Base-by-base conservation (phyloP, 2,797 vertebrate species). In the Channa striata region DNA sequence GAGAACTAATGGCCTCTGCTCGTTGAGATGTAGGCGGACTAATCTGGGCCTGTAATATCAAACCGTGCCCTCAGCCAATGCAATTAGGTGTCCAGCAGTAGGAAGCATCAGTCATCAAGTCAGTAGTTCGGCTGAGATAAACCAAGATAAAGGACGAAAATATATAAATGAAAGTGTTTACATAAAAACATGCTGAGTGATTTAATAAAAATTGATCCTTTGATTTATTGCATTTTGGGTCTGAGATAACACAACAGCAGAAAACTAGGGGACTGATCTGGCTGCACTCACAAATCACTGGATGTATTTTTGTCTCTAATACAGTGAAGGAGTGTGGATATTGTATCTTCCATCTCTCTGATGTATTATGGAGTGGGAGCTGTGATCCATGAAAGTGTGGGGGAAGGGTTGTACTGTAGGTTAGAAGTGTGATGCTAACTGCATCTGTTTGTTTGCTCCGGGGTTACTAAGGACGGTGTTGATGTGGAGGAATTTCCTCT, bases 291-390 rank as follows among this genome's bases (percentile, higher is more conserved):
- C 52, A 64, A 40, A 56, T 40, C 20, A 57, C 61, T 47, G 72
- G 74, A 57, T 69, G 72, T 8, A 34, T 49, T 77, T 68, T 77
- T 44, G 60, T 73, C 44, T 71, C 43, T 77, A 75, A 81, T 66
- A 64, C 53, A 66, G 49, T 53, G 78, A 80, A 87, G 85, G 72
- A 87, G 81, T 81, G 64, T 80, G 61, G 46, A 78, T 77, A 73
- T 69, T 66, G 54, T 82, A 72, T 78, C 70, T 66, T 73, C 68
- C 16, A 6, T 75, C 61, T 80, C 79, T 86, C 59, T 86, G 80
- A 91, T 89, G 83, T 82, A 85, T 89, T 86, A 89, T 84, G 76
- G 74, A 85, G 68, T 78, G 77, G 65, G 75, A 87, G 64, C 78
- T 69, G 59, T 74, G 85, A 89, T 82, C 77, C 74, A 72, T 80